Base-by-base conservation (phyloP, 2,888 invertebrate genomes). In the Athalia circularis region DNA sequence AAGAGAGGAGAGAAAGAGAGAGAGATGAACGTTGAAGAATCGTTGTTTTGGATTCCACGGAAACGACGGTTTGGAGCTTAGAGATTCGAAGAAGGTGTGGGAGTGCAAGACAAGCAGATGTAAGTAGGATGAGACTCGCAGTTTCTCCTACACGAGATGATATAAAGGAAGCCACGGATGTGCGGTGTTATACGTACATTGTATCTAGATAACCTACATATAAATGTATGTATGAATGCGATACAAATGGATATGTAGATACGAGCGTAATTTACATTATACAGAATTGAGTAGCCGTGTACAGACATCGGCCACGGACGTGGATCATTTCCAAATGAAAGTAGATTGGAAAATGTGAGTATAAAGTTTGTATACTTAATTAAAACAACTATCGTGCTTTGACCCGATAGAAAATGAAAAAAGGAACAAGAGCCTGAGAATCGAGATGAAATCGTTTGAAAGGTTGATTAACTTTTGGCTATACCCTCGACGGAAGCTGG, bases 71-170 rank as follows among this genome's bases (percentile, higher is more conserved):
- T n/a, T 13, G 57, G 77, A 29, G 50, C 50, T 48, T 50, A 13
- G n/a, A 72, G 59, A 70, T 29, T 9, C 11, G 61, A 72, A 9
- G 52, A 62, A 52, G 47, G 62, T 57, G 47, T 61, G 50, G 48
- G 65, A 50, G 45, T 29, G 29, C 61, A 47, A 65, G 59, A 72
- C 65, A 62, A 65, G 68, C 65, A 67, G 72, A 75, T 65, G 72
- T 79, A 77, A 78, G 54, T 50, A 64, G 76, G 62, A 79, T 68
- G 68, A 79, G 54, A 72, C 61, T 48, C 77, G 65, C 72, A 75
- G 74, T 59, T 65, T 72, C 29, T 72, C 59, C 47, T 47, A 52
- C 8, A 13, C 72, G n/a, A 59, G 59, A 72, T 72, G 72, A 72
- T 59, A 29, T 29, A 57, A 72, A 72, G 72, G 45, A 57, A 59